Base-by-base conservation (phyloP, 2,888 invertebrate species). In the Athalia rosae region DNA sequence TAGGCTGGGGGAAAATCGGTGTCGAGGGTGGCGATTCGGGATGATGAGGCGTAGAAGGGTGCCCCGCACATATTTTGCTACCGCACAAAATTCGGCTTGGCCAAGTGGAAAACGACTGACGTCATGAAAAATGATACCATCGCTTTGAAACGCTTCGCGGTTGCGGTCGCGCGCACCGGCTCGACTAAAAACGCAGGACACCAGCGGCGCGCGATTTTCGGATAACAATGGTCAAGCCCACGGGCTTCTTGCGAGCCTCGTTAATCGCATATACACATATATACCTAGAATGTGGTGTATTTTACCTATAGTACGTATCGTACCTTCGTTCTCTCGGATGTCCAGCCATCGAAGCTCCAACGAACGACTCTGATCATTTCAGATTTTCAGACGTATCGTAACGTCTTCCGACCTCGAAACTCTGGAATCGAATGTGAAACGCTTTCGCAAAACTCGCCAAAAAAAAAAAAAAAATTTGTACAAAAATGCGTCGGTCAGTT, bases 71-170 rank as follows among this genome's bases (percentile, higher is more conserved):
- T 82, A 83, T 84, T 48, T 67, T 82, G 8, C 63, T 59, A 11
- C 59, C 59, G 67, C 61, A 63, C 77, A 79, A 45, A 47, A 81
- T 82, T 81, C 81, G 80, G 79, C 76, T 80, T 80, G 81, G 80
- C 81, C 81, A 81, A 83, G 84, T 79, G 82, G 84, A 85, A 84
- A 84, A 86, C 83, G 81, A 83, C 83, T 81, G 83, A 82, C 82
- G 84, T 85, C 83, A 82, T 83, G 84, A 84, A 81, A 82, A 82
- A 83, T 81, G 84, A 83, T 82, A 81, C 81, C 81, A 82, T 83
- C 84, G 80, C 79, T 79, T 80, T 79, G 79, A 82, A 82, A 82
- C 79, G 79, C n/a, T 13, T 9, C 4, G 43, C 50, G 5, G 41
- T 13, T 1, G 6, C 4, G 48, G 41, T 3, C 6, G 4, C 2